A percentile compares a stretch with the other conserved stretches of the same genome.
phyloP scores from a whole-genome alignment of 2,113 vertebrate species.

The Himantopus leucocephalus region DNA sequence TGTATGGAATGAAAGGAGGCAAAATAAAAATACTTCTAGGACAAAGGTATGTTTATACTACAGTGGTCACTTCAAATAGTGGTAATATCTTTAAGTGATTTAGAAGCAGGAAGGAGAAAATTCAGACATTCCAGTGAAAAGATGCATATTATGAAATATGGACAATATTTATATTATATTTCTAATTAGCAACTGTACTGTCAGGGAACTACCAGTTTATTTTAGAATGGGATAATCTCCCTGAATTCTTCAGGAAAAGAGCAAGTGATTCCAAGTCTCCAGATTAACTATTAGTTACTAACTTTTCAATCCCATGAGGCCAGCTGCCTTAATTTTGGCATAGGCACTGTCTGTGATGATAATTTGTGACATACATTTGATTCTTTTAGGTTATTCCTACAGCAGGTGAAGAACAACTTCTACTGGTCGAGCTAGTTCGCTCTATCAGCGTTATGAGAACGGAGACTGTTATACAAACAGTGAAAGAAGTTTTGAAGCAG shows the following conservation, averaged over 20 bases:
- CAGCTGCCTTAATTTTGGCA: background rate
- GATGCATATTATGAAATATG: background rate
- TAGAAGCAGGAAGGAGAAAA: background rate
- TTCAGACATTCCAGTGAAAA: background rate
- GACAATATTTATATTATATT: background rate
- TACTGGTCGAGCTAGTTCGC: constrained; percentile 93
- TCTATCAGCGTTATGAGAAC: constrained; percentile 97
- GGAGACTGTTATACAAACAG: constrained; percentile 97
- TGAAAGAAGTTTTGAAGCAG: constrained; percentile 97
- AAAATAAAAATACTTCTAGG: constrained; percentile 81
- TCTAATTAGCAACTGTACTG: background rate
- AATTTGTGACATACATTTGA: background rate
- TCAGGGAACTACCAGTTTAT: background rate
- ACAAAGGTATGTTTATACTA: constrained; percentile 80
- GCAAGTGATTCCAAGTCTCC: background rate
- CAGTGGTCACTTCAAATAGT: background rate
- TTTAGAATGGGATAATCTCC: background rate
- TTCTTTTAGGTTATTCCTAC: constrained; percentile 88
- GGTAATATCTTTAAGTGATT: background rate
- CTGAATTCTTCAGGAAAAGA: background rate
- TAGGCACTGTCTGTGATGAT: background rate
- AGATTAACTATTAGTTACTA: background rate
- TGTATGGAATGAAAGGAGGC: constrained; percentile 97
- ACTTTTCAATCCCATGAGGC: background rate
- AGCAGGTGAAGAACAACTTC: constrained; percentile 93